Percentiles rank a stretch among this genome's conserved stretches.
Conservation (phyloP, 2,888 invertebrate genomes). For the Drosophila anceps region DNA sequence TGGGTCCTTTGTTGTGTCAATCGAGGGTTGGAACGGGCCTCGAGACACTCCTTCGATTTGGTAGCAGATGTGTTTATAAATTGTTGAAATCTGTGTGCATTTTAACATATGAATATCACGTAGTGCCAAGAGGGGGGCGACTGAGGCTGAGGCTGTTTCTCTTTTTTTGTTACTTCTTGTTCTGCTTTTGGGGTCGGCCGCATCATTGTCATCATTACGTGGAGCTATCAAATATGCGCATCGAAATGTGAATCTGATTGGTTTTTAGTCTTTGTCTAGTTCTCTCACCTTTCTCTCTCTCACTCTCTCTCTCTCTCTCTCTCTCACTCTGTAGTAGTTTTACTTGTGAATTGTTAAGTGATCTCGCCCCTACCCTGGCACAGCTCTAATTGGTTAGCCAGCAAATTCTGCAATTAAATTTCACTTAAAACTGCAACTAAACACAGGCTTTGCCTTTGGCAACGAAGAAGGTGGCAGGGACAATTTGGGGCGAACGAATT, state of each 20-base stretch:
- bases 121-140: constrained; percentile 20
- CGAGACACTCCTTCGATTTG: constrained; percentile 73
- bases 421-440: constrained; percentile 76
- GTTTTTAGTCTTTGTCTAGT: neutral
- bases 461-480: neutral
- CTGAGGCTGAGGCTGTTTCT: neutral
- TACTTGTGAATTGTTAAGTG: constrained; percentile 40
- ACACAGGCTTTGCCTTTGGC: constrained; percentile 17
- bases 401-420: constrained; percentile 75
- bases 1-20: constrained; percentile 51
- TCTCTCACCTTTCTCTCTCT: neutral
- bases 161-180: neutral
- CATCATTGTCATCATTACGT: constrained; percentile 57
- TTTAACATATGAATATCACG: constrained; percentile 74
- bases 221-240: constrained; percentile 18
- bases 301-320: neutral
- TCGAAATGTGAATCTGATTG: constrained; percentile 38
- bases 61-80: constrained; percentile 77
- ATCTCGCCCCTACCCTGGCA: constrained; percentile 11
- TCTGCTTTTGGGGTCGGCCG: constrained; percentile 39
- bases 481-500: constrained; percentile 20
- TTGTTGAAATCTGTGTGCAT: constrained; percentile 80
- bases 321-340: neutral
- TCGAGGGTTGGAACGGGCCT: constrained; percentile 64
- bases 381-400: constrained; percentile 59